Base-by-base conservation (phyloP, 2,797 vertebrate genomes). In the Cossypha niveicapilla region DNA sequence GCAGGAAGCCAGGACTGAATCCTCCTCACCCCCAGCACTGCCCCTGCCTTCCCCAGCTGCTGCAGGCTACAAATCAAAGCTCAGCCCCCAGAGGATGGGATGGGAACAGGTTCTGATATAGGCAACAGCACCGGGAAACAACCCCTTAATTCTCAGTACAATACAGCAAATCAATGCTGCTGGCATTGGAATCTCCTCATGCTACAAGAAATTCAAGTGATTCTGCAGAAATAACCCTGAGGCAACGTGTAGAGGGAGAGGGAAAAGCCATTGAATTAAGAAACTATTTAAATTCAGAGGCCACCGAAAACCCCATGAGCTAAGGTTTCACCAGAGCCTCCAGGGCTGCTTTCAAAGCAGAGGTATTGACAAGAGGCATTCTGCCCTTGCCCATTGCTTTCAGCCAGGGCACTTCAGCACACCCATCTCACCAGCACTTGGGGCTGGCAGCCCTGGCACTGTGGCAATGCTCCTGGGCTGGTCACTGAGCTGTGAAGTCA, bases 351-450 rank as follows among this genome's bases (percentile, higher is more conserved):
- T 78, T 61, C 37, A 63, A 84, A 73, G 84, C 28, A 18, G 37
- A 39, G 13, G 37, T 39, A 37, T 13, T 4, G 1, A 41, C 42
- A 56, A 48, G 60, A 53, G 19, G 19, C 25, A 13, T 60, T 66
- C 18, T 30, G 51, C 48, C 73, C 68, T 68, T 76, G 27, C 6
- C 10, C 16, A 4, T 1, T 28, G 53, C 30, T 62, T 62, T 13
- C 48, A 73, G 71, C 16, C 34, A 16, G 7, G 22, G 48, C 14
- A 60, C 28, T 44, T 58, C 35, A 47, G 35, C 44, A 73, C 8
- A 13, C 10, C n/a, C n/a, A n/a, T 6, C 13, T 13, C 2, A 0
- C 22, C 11, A 25, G 28, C 0, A 18, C 9, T 54, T 0, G 0
- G 21, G 67, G 42, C 41, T 21, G 3, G 12, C 5, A 56, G 73